phyloP scores from a whole-genome alignment of 2,888 invertebrate species.

The Epinotia brunnichana region DNA sequence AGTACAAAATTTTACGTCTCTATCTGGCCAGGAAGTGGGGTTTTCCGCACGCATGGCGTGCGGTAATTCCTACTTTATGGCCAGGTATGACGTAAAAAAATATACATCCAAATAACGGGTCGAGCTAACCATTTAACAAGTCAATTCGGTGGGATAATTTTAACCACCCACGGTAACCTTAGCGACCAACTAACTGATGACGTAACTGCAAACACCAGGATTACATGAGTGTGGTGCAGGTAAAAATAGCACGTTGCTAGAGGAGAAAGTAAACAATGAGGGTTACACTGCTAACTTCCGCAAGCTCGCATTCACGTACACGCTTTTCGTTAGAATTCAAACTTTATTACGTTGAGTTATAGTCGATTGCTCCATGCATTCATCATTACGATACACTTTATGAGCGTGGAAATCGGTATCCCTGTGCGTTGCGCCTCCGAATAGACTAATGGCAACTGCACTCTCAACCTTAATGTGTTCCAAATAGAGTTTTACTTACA shows the following conservation, averaged over 20 bases:
- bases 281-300: not conserved
- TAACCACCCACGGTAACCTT: constrained; percentile 40
- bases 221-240: constrained; percentile 56
- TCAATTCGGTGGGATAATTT: not conserved
- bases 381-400: not conserved
- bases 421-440: not conserved
- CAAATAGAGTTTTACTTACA: constrained; percentile 57
- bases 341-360: not conserved
- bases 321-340: not conserved
- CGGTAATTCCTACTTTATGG: too few relatives aligned
- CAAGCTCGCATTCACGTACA: not conserved
- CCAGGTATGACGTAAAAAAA: too few relatives aligned
- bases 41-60: too few relatives aligned
- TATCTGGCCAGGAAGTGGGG: too few relatives aligned
- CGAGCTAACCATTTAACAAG: not conserved
- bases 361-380: not conserved
- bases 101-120: too few relatives aligned
- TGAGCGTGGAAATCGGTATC: not conserved
- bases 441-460: not conserved
- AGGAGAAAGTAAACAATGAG: constrained; percentile 6
- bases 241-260: constrained; percentile 43
- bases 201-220: constrained; percentile 74
- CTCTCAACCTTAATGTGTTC: not conserved
- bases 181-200: constrained; percentile 63
- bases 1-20: too few relatives aligned